Percentiles rank a stretch among this genome's conserved stretches.
These are phyloP conservation scores for Melanotaenia duboulayi DNA, from an alignment of 2,113 vertebrate genomes.

Conservation along the genomic window DNA sequence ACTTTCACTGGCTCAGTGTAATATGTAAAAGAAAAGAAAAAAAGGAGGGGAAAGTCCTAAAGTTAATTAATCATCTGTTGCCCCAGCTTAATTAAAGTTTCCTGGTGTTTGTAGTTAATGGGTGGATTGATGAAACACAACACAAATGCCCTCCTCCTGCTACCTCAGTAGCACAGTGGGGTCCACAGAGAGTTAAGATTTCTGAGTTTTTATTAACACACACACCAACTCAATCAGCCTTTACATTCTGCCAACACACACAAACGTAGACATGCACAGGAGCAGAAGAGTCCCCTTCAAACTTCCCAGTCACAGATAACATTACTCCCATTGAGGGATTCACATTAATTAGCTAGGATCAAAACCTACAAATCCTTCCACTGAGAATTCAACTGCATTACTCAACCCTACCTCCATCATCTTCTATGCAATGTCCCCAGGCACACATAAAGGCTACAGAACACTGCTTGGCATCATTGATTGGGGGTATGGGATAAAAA, in stretches of 20 bases:
- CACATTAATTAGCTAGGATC: conserved; percentile 77
- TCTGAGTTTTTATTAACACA: conserved; percentile 57
- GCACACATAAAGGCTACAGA: conserved; percentile 21
- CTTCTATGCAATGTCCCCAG: conserved; percentile 44
- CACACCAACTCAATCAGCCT: conserved; percentile 6
- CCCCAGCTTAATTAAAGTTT: conserved; percentile 75
- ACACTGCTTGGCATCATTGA: not conserved
- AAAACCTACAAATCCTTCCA: conserved; percentile 72
- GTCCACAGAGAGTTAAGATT: conserved; percentile 50
- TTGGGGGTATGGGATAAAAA: not conserved
- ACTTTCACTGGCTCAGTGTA: conserved; percentile 57
- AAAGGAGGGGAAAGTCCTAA: conserved; percentile 60
- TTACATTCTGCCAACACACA: not conserved
- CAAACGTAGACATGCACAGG: not conserved
- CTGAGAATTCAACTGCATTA: conserved; percentile 55
- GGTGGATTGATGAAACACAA: conserved; percentile 67
- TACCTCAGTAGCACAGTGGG: conserved; percentile 37
- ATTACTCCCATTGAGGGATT: conserved; percentile 63
- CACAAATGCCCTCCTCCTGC: conserved; percentile 32
- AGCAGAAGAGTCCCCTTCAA: conserved; percentile 55
- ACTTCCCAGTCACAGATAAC: conserved; percentile 55
- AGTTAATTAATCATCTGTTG: conserved; percentile 76
- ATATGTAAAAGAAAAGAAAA: conserved; percentile 55
- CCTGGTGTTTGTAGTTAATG: conserved; percentile 75
- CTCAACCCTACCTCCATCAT: conserved; percentile 61